These are phyloP conservation scores for Coryphaenoides rupestris DNA, from an alignment of 2,113 vertebrate species.

Conservation along the genomic window DNA sequence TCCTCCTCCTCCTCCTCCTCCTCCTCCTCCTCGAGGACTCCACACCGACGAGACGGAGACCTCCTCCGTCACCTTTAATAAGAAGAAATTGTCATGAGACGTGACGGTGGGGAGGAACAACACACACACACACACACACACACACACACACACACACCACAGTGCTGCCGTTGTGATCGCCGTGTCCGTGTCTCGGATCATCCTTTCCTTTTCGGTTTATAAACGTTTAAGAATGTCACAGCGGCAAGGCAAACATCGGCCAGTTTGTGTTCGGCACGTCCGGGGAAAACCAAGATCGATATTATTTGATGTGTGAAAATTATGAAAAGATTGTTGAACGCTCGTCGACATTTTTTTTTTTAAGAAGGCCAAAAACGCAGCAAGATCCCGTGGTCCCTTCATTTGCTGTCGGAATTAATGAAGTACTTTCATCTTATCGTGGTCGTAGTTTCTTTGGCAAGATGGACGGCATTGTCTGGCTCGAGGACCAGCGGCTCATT, in stretches of 20 bases:
- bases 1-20: constrained; percentile 22
- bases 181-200: constrained; percentile 21
- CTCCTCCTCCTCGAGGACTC: constrained; percentile 36
- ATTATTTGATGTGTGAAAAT: no score
- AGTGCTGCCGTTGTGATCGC: constrained; percentile 39
- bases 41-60: constrained; percentile 47
- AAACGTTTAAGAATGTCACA: constrained; percentile 35
- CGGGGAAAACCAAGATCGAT: background rate
- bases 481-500: no score
- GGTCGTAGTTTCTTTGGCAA: no score
- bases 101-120: constrained; percentile 46
- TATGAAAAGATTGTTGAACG: no score
- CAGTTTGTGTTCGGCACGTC: constrained; percentile 22
- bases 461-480: no score
- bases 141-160: no score
- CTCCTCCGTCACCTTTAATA: constrained; percentile 65
- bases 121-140: no score
- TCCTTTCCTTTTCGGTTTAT: constrained; percentile 27
- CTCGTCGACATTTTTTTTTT: no score
- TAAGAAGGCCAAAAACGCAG: no score
- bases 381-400: no score
- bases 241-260: constrained; percentile 28
- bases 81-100: constrained; percentile 59
- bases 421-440: no score
- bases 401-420: no score